Conservation (phyloP, 2,888 invertebrate species). For the Yponomeuta sedellus region DNA sequence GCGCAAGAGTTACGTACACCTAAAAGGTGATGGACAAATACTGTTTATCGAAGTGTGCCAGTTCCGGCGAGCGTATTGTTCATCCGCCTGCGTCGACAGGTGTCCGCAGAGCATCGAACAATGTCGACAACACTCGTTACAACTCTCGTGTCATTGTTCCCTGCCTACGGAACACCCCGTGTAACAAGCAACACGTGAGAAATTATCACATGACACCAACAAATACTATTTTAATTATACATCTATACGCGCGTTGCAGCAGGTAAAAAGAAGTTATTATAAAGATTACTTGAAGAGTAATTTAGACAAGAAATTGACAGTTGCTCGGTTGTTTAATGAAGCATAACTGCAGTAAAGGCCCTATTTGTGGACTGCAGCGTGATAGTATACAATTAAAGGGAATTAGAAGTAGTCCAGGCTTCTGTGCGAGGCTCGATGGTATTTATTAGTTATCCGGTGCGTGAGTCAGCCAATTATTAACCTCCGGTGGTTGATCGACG, state of each 20-base stretch:
- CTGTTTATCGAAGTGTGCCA: conserved; percentile 26
- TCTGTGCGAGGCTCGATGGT: conserved; percentile 27
- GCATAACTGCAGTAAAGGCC: conserved; percentile 39
- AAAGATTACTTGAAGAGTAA: conserved; percentile 1
- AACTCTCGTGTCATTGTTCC: conserved; percentile 1
- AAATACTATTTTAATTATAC: conserved; percentile 10
- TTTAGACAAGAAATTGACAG: conserved; percentile 20
- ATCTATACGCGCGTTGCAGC: background rate
- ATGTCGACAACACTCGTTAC: conserved; percentile 15
- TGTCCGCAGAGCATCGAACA: conserved; percentile 21
- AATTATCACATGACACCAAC: conserved; percentile 15
- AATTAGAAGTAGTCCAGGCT: conserved; percentile 45
- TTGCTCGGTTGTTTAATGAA: conserved; percentile 23
- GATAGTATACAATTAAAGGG: conserved; percentile 45
- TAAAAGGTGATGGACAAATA: conserved; percentile 10
- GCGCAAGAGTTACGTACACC: conserved; percentile 1
- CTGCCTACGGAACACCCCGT: conserved; percentile 4
- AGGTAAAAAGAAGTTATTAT: background rate
- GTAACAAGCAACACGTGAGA: conserved; percentile 18
- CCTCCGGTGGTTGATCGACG: conserved; percentile 32
- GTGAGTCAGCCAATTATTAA: conserved; percentile 51
- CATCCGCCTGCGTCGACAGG: conserved; percentile 26
- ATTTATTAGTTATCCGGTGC: conserved; percentile 38
- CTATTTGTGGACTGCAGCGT: conserved; percentile 21
- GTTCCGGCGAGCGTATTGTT: conserved; percentile 26